A percentile compares a stretch with the other conserved stretches of the same genome.
phyloP scores from a whole-genome alignment of 2,888 invertebrate species.

The Zaprionus lineosus region DNA sequence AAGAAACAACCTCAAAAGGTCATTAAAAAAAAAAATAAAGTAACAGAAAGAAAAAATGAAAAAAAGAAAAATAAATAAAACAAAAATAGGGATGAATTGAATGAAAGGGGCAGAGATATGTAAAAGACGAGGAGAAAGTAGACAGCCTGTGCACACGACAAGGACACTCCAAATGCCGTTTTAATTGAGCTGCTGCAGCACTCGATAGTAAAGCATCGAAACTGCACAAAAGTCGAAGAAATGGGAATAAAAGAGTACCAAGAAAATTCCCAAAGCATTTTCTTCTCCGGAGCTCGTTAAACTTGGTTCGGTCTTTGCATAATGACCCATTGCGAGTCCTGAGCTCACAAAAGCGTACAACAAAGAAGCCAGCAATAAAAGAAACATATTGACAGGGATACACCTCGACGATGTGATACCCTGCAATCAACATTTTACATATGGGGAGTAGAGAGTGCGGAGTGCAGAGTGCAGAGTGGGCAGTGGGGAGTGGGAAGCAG shows the following conservation, averaged over 20 bases:
- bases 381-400: background rate
- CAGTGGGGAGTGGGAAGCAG: too few species aligned
- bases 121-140: background rate
- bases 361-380: background rate
- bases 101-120: background rate
- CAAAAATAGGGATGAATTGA: too few species aligned
- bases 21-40: background rate
- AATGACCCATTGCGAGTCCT: slow-evolving; percentile 19
- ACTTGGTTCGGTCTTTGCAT: slow-evolving; percentile 13
- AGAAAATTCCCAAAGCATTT: slow-evolving; percentile 12
- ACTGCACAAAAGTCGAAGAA: slow-evolving; percentile 11
- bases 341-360: background rate
- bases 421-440: too few species aligned
- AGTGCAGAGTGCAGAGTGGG: too few species aligned
- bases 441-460: too few species aligned
- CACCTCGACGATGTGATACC: too few species aligned
- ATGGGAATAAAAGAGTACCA: background rate
- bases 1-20: slow-evolving; percentile 22
- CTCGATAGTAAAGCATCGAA: slow-evolving; percentile 30
- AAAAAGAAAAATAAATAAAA: background rate
- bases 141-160: too few species aligned
- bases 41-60: background rate
- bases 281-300: slow-evolving; percentile 1
- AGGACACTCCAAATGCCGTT: slow-evolving; percentile 57
- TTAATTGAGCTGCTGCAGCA: slow-evolving; percentile 62